phyloP scores from a whole-genome alignment of 2,113 vertebrate species.

The Agapornis roseicollis region DNA sequence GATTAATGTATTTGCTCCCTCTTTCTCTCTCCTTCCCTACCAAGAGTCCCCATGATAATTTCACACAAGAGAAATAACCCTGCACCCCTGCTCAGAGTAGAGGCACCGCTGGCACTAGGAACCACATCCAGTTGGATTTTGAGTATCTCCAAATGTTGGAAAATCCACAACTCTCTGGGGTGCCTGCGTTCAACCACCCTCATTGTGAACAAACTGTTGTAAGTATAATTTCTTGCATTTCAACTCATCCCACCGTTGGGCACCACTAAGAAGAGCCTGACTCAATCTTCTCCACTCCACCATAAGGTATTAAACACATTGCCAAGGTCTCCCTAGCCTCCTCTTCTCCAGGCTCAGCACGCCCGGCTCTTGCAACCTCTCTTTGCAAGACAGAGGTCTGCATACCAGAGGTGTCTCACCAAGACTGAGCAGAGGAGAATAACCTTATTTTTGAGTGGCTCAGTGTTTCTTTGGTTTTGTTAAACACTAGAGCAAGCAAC shows the following conservation, averaged over 20 bases:
- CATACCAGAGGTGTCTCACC: background rate
- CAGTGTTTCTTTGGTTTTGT: background rate
- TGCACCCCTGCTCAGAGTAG: background rate
- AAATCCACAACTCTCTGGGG: background rate
- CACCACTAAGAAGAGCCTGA: background rate
- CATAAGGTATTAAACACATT: background rate
- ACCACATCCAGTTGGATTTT: background rate
- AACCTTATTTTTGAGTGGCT: background rate
- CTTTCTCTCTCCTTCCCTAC: background rate
- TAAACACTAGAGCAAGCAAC: background rate
- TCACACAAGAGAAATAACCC: background rate
- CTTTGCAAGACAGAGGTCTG: accelerated
- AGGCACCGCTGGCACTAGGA: background rate
- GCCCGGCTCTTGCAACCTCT: background rate
- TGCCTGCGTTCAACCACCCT: background rate
- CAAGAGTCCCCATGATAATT: background rate
- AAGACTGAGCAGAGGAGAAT: background rate
- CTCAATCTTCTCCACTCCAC: background rate
- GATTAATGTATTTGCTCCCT: background rate
- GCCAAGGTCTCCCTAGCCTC: background rate
- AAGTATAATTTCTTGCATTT: background rate
- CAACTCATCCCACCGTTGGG: background rate
- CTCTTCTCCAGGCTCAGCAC: background rate
- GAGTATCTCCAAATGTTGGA: background rate
- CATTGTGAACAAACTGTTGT: background rate